phyloP scores from a whole-genome alignment of 2,797 vertebrate species.

The Orestias chungarensis region DNA sequence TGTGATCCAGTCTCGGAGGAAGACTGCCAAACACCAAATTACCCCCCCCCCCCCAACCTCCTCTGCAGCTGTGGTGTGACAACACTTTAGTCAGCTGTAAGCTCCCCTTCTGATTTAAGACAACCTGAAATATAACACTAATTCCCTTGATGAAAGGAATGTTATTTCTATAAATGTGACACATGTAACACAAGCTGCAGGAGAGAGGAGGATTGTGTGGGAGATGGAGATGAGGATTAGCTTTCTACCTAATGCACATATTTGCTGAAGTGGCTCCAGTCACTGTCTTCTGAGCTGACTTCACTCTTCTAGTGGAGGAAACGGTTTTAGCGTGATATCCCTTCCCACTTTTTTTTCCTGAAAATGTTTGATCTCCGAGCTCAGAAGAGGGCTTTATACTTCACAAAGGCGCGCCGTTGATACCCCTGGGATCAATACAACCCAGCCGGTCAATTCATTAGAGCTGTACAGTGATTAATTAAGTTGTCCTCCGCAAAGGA shows the following conservation, averaged over 20 bases:
- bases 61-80: constrained; percentile 53
- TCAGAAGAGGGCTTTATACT: constrained; percentile 70
- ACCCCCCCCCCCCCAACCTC: constrained; percentile 48
- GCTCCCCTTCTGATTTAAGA: constrained; percentile 75
- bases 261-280: constrained; percentile 59
- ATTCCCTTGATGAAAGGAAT: constrained; percentile 74
- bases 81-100: constrained; percentile 77
- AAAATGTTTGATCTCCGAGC: constrained; percentile 65
- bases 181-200: constrained; percentile 70
- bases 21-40: constrained; percentile 57
- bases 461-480: constrained; percentile 77
- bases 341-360: constrained; percentile 41
- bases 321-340: constrained; percentile 50
- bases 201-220: constrained; percentile 40
- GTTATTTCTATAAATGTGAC: constrained; percentile 79
- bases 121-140: constrained; percentile 80
- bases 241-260: constrained; percentile 60
- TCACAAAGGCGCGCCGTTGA: constrained; percentile 62
- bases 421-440: constrained; percentile 74
- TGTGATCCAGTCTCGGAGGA: constrained; percentile 55
- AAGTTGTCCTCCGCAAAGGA: constrained; percentile 65
- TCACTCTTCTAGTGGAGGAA: constrained; percentile 26
- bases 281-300: constrained; percentile 54
- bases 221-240: constrained; percentile 59
- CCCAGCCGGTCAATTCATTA: constrained; percentile 75